Evolutionary conservation across 2,797 vertebrate genomes (phyloP).

Genomic region (Clarias laeviceps): DNA sequence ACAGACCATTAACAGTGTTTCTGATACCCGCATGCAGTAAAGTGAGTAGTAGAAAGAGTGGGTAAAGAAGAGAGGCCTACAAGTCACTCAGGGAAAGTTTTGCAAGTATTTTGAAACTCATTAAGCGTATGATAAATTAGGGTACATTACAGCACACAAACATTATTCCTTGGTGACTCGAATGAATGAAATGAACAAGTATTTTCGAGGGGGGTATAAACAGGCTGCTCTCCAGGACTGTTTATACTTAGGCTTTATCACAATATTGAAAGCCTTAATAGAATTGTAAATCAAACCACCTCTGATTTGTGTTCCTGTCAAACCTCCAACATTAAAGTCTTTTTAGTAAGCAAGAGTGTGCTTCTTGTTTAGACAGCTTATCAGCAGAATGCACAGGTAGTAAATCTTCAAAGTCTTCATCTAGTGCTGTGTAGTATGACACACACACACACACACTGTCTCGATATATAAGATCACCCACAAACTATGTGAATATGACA

Average conservation of each 20-base stretch:
- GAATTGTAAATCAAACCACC: constrained; percentile 28
- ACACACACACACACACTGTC: not conserved
- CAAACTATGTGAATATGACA: not conserved
- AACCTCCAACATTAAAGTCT: constrained; percentile 19
- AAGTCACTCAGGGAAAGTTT: constrained; percentile 8
- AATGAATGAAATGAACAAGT: constrained; percentile 10
- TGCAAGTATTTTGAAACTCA: constrained; percentile 6
- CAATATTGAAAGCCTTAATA: constrained; percentile 48
- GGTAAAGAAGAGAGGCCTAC: not conserved
- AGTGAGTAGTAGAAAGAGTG: not conserved
- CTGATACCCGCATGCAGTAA: not conserved
- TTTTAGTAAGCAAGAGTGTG: constrained; percentile 19
- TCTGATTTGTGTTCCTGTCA: constrained; percentile 34
- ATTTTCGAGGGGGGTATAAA: not conserved
- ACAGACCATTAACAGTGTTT: not conserved
- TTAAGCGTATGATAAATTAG: constrained; percentile 29
- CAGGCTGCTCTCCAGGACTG: constrained; percentile 11
- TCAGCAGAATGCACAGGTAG: constrained; percentile 34
- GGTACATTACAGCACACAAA: constrained; percentile 33
- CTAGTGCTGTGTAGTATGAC: not conserved
- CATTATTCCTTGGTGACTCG: constrained; percentile 24
- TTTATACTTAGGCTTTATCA: constrained; percentile 31
- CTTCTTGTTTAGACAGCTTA: constrained; percentile 29
- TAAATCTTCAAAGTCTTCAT: constrained; percentile 38
- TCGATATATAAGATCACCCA: constrained; percentile 5